Evolutionary conservation across 2,797 vertebrate genomes (phyloP), one percentile per base, ranked within the genome.

Genomic region (Muraenolepis orangiensis): DNA sequence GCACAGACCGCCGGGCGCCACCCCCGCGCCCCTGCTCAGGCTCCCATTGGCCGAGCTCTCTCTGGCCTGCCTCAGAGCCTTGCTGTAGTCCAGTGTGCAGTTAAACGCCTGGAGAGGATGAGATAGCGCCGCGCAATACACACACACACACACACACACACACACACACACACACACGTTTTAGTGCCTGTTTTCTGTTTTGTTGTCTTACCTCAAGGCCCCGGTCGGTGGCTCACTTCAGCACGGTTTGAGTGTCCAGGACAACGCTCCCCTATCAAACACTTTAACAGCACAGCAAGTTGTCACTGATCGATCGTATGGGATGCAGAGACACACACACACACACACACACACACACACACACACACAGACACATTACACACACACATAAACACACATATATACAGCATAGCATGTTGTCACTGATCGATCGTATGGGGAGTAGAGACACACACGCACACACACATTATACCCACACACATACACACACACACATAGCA

Each of bases 21-120:
- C 83, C 23, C 61, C 80, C 4, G 0, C 85, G 0, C 57, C 83
- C 66, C 82, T 81, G 68, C 87, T 38, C 5, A 71, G 16, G 0
- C 90, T 90, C 20, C 71, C 5, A 14, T 92, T 91, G 0, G 18
- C 73, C 3, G 64, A 75, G 72, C 2, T 82, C 40, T 79, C 70
- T 18, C 73, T 83, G 77, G 84, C 74, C 72, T 61, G 79, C 7
- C 2, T 82, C 77, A 89, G 29, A 0, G 92, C 89, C 76, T 16
- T 89, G 10, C 2, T 6, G 12, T 82, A 90, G 81, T 86, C 78
- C 86, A 95, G 84, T 0, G 93, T 96, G 78, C 95, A 96, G 82
- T 95, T 95, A 80, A 96, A 96, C 34, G 93, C 13, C 91, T 93
- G 75, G 0, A 73, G 77, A 23, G 79, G 4, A 84, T 76, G 26